Evolutionary conservation across 2,888 invertebrate genomes (phyloP), one percentile per base, ranked within the genome.

Genomic region (Drosophila affinis): DNA sequence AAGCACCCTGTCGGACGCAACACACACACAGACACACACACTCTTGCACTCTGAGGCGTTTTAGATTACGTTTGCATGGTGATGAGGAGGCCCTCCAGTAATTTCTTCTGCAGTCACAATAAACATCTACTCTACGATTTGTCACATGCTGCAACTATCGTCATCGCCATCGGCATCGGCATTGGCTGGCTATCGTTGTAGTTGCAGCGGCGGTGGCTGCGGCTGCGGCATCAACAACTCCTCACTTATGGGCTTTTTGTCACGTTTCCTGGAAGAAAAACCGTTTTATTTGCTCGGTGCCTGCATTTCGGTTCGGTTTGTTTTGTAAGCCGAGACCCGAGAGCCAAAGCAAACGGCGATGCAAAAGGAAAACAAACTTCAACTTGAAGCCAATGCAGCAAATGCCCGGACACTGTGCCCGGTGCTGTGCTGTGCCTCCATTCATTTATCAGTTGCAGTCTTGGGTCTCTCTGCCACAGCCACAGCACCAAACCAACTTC

Each of bases 201-300:
- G 70, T 63, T 57, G 76, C 71, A 67, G 24, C 0, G 24, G 24
- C 24, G 0, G 24, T 5, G 24, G 24, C 24, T 5, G 24, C 4
- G 4, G 4, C 24, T 0, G 24, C 24, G 4, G 24, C 24, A 21
- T 0, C 21, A 21, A 21, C 21, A 24, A 24, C 63, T 57, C 62
- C 58, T 60, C 72, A 74, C 75, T 76, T 83, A 87, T 90, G 90
- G 89, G 86, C 89, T 90, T 89, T 90, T 90, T 82, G 89, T 90
- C 90, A 90, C 90, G 90, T 88, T 90, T 90, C 90, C 79, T 78
- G 85, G 90, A 90, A 84, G 79, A 84, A 89, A 87, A 89, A 88
- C 82, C 81, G 89, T 82, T 88, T 88, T 81, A 84, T 84, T 84
- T 84, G 85, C 74, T 84, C 65, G 74, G 60, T 61, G 72, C 68